Base-by-base conservation (phyloP, 2,113 vertebrate genomes). In the Poicephalus gulielmi region DNA sequence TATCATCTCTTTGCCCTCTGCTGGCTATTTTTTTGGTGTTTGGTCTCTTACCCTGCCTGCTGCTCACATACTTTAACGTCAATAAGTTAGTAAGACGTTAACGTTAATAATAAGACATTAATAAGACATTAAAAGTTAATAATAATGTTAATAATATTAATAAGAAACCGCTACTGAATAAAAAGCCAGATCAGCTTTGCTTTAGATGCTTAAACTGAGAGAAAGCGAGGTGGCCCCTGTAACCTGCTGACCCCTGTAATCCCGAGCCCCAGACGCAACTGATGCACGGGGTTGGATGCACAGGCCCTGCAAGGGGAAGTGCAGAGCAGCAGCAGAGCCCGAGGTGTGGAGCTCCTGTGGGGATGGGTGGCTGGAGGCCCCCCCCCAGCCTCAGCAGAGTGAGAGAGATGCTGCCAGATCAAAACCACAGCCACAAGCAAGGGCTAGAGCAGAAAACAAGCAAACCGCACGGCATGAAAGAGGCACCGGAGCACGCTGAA, bases 381-480 rank as follows among this genome's bases (percentile, higher is more conserved):
- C 77, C 13, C 31, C 77, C 13, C 28, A 3, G 2, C 24, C 73
- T 57, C 2, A 0, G 13, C 76, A 70, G 20, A 79, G 55, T 3
- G 0, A 79, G 55, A 4, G 0, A 68, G 83, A 80, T 84, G 88
- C 77, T 76, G 57, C 49, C 78, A 82, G 95, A 96, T 96, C 92
- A 97, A 96, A 97, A 84, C 69, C 73, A 28, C 69, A 96, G 95
- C 96, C 90, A 94, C 95, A 95, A 95, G 77, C 96, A 91, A 94
- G 86, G 68, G 85, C 11, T 4, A 91, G 86, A 90, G 64, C 33
- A 67, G 83, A 92, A 91, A 94, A 91, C 84, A 94, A 90, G 69
- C 39, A 93, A 97, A 96, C 97, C 96, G 3, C 94, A 94, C 24
- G 18, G 88, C 41, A 30, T 89, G 47, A 62, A 80, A 83, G 88